Evolutionary conservation across 1,140 invertebrate species (phyloP).

Genomic region (Rhyacophila brunnea): DNA sequence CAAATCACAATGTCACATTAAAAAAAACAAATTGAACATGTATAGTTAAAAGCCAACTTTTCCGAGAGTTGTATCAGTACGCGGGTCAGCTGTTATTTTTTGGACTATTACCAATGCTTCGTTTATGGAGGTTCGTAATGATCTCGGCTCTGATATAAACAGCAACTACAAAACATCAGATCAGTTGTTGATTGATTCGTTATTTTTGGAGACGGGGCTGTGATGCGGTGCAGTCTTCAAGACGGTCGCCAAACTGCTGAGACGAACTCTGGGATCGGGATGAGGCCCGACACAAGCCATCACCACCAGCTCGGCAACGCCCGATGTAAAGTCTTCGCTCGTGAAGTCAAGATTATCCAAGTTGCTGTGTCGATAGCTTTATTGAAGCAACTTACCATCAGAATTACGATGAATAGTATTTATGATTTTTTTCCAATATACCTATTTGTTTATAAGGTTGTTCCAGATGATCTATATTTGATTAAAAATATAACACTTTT

Average conservation of each 20-base stretch:
- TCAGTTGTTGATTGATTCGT: constrained; percentile 65
- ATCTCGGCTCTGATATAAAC: constrained; percentile 86
- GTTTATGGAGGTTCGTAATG: constrained; percentile 93
- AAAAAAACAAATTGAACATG: neutral
- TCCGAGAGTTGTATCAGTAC: constrained; percentile 92
- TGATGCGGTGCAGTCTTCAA: constrained; percentile 79
- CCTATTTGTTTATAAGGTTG: no score
- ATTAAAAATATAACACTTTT: no score
- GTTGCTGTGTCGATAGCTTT: no score
- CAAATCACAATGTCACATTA: constrained; percentile 1
- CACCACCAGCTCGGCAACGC: constrained; percentile 60
- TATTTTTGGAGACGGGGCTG: constrained; percentile 66
- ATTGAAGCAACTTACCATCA: no score
- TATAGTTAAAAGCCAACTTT: constrained; percentile 74
- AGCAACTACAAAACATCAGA: constrained; percentile 76
- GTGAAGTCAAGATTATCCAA: no score
- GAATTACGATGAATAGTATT: no score
- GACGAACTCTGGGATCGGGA: constrained; percentile 43
- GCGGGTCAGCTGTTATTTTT: constrained; percentile 93
- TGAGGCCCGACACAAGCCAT: constrained; percentile 48
- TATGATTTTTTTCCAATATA: no score
- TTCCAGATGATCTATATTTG: no score
- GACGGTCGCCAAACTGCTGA: constrained; percentile 69
- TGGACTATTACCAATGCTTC: constrained; percentile 91
- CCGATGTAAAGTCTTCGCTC: constrained; percentile 78